Percentiles rank a stretch among this genome's conserved stretches.
Conservation (phyloP, 2,113 vertebrate species). For the Tupaia chinensis region DNA sequence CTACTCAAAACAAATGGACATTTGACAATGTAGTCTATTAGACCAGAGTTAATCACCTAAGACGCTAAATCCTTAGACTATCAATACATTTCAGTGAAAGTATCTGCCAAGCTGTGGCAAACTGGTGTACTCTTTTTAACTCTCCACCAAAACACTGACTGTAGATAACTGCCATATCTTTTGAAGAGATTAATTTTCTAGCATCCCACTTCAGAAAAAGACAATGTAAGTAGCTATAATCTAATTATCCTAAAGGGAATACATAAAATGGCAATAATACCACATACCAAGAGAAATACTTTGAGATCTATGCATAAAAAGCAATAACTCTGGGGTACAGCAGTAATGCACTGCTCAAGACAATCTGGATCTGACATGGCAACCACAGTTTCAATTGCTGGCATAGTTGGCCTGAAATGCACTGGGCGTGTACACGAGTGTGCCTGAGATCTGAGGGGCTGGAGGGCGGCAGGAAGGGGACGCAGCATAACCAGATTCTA, state of each 20-base stretch:
- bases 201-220: slow-evolving; percentile 82
- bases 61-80: slow-evolving; percentile 61
- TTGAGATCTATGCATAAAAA: slow-evolving; percentile 2
- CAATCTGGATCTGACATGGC: no score
- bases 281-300: slow-evolving; percentile 13
- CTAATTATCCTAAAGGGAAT: slow-evolving; percentile 59
- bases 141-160: slow-evolving; percentile 68
- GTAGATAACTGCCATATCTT: slow-evolving; percentile 78
- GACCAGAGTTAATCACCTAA: slow-evolving; percentile 14
- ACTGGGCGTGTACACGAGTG: no score
- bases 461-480: no score
- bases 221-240: slow-evolving; percentile 80
- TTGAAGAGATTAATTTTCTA: slow-evolving; percentile 82
- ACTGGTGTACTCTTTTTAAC: slow-evolving; percentile 73
- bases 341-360: no score
- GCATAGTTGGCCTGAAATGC: no score
- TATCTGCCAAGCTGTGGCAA: slow-evolving; percentile 53
- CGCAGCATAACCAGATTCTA: no score
- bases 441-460: no score
- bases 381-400: no score
- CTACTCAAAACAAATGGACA: slow-evolving; percentile 17
- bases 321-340: no score
- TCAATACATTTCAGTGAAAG: slow-evolving; percentile 68
- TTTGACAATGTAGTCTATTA: neutral
- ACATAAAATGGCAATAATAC: neutral